A percentile compares a stretch with the other conserved stretches of the same genome.
phyloP scores from a whole-genome alignment of 2,113 vertebrate species.

The Istiophorus platypterus region DNA sequence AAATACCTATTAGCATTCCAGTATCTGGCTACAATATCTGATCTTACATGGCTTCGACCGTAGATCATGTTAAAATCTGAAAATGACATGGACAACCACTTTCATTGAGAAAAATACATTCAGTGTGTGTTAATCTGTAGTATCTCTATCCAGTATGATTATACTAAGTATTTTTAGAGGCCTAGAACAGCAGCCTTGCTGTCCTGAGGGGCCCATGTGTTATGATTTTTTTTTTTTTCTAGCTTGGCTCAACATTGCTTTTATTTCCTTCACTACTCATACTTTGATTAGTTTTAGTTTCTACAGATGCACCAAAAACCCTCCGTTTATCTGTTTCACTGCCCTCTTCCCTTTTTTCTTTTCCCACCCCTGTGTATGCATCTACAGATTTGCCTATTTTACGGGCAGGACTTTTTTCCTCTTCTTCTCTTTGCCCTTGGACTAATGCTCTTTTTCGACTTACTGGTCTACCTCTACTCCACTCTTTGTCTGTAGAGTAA shows the following conservation, averaged over 20 bases:
- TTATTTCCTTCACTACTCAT: slow-evolving; percentile 66
- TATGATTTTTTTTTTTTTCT: slow-evolving; percentile 62
- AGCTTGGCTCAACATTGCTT: slow-evolving; percentile 77
- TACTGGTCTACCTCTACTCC: slow-evolving; percentile 73
- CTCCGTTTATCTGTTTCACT: slow-evolving; percentile 59
- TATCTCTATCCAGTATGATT: slow-evolving; percentile 4
- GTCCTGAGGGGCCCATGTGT: slow-evolving; percentile 63
- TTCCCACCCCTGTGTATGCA: slow-evolving; percentile 60
- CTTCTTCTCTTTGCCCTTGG: slow-evolving; percentile 65
- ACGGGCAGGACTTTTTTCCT: slow-evolving; percentile 50
- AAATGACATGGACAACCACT: slow-evolving; percentile 8
- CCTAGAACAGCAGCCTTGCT: slow-evolving; percentile 44
- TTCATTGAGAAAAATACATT: slow-evolving; percentile 41
- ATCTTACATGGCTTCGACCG: slow-evolving; percentile 36
- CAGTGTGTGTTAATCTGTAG: slow-evolving; percentile 12
- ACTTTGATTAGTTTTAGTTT: slow-evolving; percentile 63
- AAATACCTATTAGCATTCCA: slow-evolving; percentile 24
- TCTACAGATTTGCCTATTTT: slow-evolving; percentile 70
- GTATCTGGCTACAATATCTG: slow-evolving; percentile 12
- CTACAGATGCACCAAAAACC: slow-evolving; percentile 58
- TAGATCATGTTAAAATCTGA: slow-evolving; percentile 12
- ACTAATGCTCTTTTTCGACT: slow-evolving; percentile 55
- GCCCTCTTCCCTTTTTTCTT: slow-evolving; percentile 39
- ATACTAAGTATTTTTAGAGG: slow-evolving; percentile 5
- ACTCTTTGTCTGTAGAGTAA: slow-evolving; percentile 32